These are phyloP conservation scores for Scaptomyza parva DNA, from an alignment of 2,888 invertebrate species.

Conservation along the genomic window DNA sequence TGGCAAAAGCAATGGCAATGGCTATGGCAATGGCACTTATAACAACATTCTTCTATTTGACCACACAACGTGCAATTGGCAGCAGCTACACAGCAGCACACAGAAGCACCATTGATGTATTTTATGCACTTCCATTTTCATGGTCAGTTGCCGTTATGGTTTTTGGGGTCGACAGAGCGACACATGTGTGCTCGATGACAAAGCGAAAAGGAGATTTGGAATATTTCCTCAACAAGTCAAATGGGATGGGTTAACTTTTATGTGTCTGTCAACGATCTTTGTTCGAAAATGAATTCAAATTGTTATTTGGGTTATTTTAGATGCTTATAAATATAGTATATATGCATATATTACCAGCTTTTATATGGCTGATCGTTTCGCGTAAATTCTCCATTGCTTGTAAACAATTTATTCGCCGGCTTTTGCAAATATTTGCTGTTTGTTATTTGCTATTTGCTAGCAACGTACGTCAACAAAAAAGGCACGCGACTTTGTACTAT, in stretches of 20 bases:
- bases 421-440: constrained; percentile 58
- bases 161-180: constrained; percentile 38
- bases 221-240: neutral
- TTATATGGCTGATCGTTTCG: constrained; percentile 29
- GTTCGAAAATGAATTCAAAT: constrained; percentile 1
- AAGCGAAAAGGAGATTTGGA: constrained; percentile 11
- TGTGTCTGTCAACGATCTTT: neutral
- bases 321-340: constrained; percentile 10
- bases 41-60: constrained; percentile 62
- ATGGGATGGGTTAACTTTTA: neutral
- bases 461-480: constrained; percentile 56
- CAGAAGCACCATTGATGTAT: constrained; percentile 66
- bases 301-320: constrained; percentile 3
- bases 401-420: constrained; percentile 59
- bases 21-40: constrained; percentile 32
- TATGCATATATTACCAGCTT: neutral
- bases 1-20: constrained; percentile 28
- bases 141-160: constrained; percentile 77
- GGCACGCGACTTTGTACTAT: constrained; percentile 70
- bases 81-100: constrained; percentile 56
- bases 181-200: constrained; percentile 67
- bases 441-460: constrained; percentile 49
- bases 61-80: constrained; percentile 77
- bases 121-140: constrained; percentile 79
- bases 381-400: constrained; percentile 44